A percentile compares a stretch with the other conserved stretches of the same genome.
Conservation (phyloP, 2,113 vertebrate species). For the Prunella fulvescens region DNA sequence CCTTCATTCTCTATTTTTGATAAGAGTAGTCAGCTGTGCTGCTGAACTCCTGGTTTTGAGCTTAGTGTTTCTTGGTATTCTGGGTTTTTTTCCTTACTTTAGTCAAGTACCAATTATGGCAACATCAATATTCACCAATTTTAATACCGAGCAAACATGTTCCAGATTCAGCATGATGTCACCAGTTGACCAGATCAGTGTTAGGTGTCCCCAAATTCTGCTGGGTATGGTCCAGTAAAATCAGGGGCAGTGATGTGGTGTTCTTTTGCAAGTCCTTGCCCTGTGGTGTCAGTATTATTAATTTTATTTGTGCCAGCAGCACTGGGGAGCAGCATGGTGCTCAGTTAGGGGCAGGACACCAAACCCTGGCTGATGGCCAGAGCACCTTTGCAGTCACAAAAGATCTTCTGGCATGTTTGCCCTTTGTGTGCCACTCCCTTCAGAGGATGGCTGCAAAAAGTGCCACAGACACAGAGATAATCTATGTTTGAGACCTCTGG, state of each 20-base stretch:
- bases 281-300: background rate
- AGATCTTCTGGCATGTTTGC: background rate
- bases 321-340: rapidly evolving
- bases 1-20: too few species aligned
- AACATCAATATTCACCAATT: too few species aligned
- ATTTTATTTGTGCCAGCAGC: background rate
- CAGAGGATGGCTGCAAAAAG: background rate
- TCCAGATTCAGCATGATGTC: background rate
- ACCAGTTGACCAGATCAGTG: background rate
- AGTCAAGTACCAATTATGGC: too few species aligned
- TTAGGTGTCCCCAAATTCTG: background rate
- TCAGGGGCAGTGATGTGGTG: background rate
- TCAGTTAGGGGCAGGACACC: background rate
- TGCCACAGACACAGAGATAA: background rate
- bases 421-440: background rate
- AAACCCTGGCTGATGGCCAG: background rate
- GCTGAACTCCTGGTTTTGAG: too few species aligned
- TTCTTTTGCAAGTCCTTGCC: background rate
- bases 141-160: too few species aligned
- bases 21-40: too few species aligned
- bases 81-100: too few species aligned
- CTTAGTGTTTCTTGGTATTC: too few species aligned
- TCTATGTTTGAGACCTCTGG: background rate
- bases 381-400: rapidly evolving
- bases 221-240: background rate